phyloP scores from a whole-genome alignment of 1,140 invertebrate genomes.

The Ceratoteleas bidentatus region DNA sequence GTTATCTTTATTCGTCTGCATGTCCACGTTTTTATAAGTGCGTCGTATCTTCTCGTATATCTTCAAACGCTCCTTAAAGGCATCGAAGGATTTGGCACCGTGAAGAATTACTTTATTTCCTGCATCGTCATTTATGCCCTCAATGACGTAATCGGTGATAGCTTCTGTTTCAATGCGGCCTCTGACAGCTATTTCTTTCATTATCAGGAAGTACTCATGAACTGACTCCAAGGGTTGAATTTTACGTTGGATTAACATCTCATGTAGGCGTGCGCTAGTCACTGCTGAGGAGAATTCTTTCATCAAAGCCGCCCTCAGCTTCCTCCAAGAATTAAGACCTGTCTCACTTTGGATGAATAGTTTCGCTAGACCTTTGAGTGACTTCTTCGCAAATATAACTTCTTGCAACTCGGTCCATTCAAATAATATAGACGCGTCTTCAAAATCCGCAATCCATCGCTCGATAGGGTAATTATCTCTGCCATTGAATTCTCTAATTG shows the following conservation, averaged over 20 bases:
- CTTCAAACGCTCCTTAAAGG: no score
- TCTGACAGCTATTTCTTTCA: no score
- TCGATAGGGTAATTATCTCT: constrained; percentile 10
- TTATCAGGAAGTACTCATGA: no score
- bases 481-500: constrained; percentile 17
- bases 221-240: no score
- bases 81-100: no score
- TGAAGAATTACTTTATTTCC: no score
- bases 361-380: constrained; percentile 25
- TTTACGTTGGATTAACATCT: not conserved
- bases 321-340: not conserved
- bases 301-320: not conserved
- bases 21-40: no score
- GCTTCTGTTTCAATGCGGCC: no score
- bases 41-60: no score
- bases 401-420: constrained; percentile 18
- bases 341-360: constrained; percentile 16
- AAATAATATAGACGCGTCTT: constrained; percentile 12
- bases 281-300: not conserved
- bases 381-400: constrained; percentile 27
- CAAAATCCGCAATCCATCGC: constrained; percentile 23
- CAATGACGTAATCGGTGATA: no score
- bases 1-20: no score
- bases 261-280: not conserved
- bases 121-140: no score